phyloP scores from a whole-genome alignment of 2,113 vertebrate species.

The Corynorhinus townsendii region DNA sequence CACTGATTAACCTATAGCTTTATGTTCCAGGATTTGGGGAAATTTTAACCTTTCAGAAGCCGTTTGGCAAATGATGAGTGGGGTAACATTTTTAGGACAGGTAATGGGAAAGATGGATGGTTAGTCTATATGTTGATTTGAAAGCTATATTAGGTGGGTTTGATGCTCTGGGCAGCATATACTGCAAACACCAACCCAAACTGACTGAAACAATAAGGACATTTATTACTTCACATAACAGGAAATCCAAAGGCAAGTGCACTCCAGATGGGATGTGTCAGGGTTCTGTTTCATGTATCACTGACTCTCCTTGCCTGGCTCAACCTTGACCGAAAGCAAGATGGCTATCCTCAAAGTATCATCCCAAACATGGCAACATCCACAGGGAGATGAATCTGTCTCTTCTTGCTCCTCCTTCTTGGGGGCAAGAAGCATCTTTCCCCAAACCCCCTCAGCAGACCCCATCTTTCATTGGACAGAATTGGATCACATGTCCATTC shows the following conservation, averaged over 20 bases:
- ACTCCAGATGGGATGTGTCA: not conserved
- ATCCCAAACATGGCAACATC: not conserved
- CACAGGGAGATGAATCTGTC: not conserved
- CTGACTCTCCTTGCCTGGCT: not conserved
- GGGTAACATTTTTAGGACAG: not conserved
- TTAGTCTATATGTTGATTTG: not conserved
- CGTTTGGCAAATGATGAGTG: not conserved
- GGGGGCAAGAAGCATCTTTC: not conserved
- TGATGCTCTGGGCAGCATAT: not conserved
- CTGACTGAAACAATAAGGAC: conserved; percentile 28
- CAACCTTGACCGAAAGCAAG: not conserved
- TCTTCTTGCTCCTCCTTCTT: not conserved
- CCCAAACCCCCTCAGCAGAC: not conserved
- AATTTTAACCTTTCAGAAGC: not conserved
- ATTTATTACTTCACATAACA: not conserved
- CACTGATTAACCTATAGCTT: not conserved
- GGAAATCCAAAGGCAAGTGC: conserved; percentile 9
- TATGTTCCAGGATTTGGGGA: not conserved
- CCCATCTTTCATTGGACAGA: not conserved
- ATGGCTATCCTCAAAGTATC: not conserved
- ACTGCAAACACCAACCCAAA: not conserved
- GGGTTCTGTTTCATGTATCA: not conserved
- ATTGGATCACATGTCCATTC: not conserved
- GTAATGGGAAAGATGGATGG: not conserved
- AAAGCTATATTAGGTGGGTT: not conserved